phyloP scores from a whole-genome alignment of 1,140 invertebrate species.

The Drosophila elegans region DNA sequence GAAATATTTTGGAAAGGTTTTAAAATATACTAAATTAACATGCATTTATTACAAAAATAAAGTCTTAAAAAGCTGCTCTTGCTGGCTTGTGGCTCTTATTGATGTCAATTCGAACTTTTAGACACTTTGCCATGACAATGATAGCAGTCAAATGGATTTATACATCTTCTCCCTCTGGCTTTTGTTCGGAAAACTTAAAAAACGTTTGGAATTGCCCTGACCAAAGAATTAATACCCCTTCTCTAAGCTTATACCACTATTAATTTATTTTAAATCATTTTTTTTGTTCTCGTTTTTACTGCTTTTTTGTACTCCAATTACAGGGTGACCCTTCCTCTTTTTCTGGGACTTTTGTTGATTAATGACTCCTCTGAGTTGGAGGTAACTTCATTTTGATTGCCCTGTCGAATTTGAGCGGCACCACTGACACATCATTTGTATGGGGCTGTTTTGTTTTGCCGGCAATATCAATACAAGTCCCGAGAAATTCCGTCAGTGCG shows the following conservation, averaged over 20 bases:
- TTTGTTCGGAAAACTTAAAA: constrained; percentile 78
- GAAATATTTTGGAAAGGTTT: too few species aligned
- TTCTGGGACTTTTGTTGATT: constrained; percentile 46
- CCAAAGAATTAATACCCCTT: neutral
- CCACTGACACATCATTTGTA: constrained; percentile 65
- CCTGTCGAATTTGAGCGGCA: constrained; percentile 63
- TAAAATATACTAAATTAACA: too few species aligned
- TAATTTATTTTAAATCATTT: constrained; percentile 78
- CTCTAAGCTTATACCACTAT: constrained; percentile 50
- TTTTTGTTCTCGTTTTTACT: constrained; percentile 17
- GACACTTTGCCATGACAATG: constrained; percentile 47
- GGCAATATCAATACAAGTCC: constrained; percentile 47
- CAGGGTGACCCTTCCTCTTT: constrained; percentile 9
- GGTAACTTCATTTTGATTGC: constrained; percentile 80
- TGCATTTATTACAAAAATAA: too few species aligned
- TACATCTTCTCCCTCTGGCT: constrained; percentile 19
- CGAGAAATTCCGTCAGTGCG: constrained; percentile 45
- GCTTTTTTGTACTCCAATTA: constrained; percentile 50
- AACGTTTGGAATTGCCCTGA: constrained; percentile 53
- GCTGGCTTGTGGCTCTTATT: constrained; percentile 72
- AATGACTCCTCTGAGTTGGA: constrained; percentile 61
- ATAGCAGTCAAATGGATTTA: constrained; percentile 32
- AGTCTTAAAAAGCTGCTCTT: neutral
- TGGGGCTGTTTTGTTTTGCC: constrained; percentile 47
- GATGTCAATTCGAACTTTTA: constrained; percentile 44